Evolutionary conservation across 2,797 vertebrate species (phyloP), one percentile per base, ranked within the genome.

Genomic region (Characodon lateralis): DNA sequence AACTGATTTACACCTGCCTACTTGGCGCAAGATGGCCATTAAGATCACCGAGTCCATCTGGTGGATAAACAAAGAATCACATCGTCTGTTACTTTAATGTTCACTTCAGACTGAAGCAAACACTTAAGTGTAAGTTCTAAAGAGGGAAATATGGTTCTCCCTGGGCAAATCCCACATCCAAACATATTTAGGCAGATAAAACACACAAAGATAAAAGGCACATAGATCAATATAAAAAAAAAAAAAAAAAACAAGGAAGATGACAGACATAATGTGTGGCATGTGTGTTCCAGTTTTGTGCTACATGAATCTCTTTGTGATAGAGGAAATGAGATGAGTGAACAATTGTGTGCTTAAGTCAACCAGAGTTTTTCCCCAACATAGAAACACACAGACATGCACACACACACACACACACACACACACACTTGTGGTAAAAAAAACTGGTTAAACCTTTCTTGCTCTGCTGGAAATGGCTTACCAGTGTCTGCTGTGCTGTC

Each of bases 31-130:
- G 78, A 80, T 0, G 55, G 16, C 74, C 87, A 28, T 80, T 91
- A 86, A 78, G 89, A 92, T 59, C 90, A 81, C 80, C 71, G 88
- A 91, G 87, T 80, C 93, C 93, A 93, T 88, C 94, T 94, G 85
- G 87, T 94, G 94, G 93, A 78, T 43, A 31, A 78, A 71, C 10
- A 1, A 43, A 74, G 87, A 88, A 90, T 53, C 50, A 51, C 91
- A 86, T 46, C 66, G 69, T 77, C 59, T 58, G 56, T 79, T 87
- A 76, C 74, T 80, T 78, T 78, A 77, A 78, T 71, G 73, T 70
- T 77, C 63, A 74, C 63, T 16, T 61, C 46, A 35, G 72, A 76
- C 63, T 83, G 74, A 1, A 26, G 28, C 66, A 76, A 70, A 70
- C 71, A 41, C 51, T 82, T 80, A 3, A 46, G 56, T 63, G 55